These are phyloP conservation scores for Protomyctophum bolini DNA, from an alignment of 2,113 vertebrate species.

Conservation along the genomic window DNA sequence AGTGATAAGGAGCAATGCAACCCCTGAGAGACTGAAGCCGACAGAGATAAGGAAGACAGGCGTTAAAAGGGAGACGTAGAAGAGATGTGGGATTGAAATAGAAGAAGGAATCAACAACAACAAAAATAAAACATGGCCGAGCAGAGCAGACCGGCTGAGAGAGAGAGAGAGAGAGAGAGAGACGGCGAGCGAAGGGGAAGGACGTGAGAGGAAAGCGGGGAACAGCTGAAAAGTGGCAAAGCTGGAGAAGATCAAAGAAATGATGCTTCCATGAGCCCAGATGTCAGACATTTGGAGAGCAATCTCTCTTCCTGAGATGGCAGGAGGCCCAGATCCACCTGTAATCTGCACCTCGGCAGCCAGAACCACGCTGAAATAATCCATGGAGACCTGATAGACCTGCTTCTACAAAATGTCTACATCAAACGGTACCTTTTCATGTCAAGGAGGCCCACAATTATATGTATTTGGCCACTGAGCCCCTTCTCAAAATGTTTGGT, in stretches of 20 bases:
- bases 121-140: conserved; percentile 13
- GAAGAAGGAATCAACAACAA: conserved; percentile 32
- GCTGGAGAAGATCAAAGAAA: conserved; percentile 72
- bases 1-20: no score
- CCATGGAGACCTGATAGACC: no score
- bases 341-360: conserved; percentile 65
- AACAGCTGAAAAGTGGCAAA: conserved; percentile 34
- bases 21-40: conserved; percentile 21
- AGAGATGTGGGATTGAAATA: conserved; percentile 34
- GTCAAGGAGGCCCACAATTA: no score
- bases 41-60: conserved; percentile 39
- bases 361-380: conserved; percentile 58
- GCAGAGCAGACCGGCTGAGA: conserved; percentile 24
- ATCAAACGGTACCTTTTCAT: no score
- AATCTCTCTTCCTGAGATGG: conserved; percentile 66
- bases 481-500: no score
- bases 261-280: conserved; percentile 64
- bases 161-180: conserved; percentile 22
- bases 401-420: no score
- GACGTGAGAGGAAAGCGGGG: conserved; percentile 9
- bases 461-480: no score
- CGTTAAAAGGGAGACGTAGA: conserved; percentile 39
- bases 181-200: conserved; percentile 53
- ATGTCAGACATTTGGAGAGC: conserved; percentile 72
- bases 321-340: conserved; percentile 67